Evolutionary conservation across 2,797 vertebrate species (phyloP).

Genomic region (Podargus strigoides): DNA sequence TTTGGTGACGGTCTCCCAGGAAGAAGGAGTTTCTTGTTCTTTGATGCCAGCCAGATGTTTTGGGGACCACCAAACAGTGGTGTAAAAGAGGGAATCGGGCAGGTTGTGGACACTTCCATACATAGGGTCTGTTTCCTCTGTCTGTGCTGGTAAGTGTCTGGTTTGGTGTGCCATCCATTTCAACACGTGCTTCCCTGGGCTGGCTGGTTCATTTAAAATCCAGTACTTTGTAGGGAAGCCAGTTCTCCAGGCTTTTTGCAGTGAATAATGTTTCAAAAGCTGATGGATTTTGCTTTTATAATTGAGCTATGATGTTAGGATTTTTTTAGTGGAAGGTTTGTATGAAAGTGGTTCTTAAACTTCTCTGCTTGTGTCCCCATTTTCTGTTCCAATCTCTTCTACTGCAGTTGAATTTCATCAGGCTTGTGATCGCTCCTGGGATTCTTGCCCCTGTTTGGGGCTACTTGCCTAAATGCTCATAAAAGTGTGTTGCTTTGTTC

Average conservation of each 20-base stretch:
- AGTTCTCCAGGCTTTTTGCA: neutral
- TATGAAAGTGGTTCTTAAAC: neutral
- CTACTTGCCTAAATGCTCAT: neutral
- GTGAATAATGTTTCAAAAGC: neutral
- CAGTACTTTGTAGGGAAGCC: neutral
- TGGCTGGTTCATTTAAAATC: neutral
- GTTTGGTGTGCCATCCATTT: neutral
- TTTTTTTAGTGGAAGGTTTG: neutral
- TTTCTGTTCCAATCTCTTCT: neutral
- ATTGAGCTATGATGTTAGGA: neutral
- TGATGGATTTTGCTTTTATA: neutral
- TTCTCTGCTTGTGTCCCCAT: neutral
- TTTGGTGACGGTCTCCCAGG: neutral
- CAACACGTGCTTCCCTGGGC: neutral
- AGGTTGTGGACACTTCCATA: neutral
- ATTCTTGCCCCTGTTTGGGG: neutral
- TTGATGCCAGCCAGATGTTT: neutral
- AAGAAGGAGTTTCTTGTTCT: neutral
- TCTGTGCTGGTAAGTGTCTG: neutral
- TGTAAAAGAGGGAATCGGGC: neutral
- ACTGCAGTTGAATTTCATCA: neutral
- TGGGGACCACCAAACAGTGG: neutral
- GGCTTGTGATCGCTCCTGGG: neutral
- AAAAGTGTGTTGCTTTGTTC: neutral
- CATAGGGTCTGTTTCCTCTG: neutral